Evolutionary conservation across 2,797 vertebrate species (phyloP).

Genomic region (Neosilurus hyrtlii): DNA sequence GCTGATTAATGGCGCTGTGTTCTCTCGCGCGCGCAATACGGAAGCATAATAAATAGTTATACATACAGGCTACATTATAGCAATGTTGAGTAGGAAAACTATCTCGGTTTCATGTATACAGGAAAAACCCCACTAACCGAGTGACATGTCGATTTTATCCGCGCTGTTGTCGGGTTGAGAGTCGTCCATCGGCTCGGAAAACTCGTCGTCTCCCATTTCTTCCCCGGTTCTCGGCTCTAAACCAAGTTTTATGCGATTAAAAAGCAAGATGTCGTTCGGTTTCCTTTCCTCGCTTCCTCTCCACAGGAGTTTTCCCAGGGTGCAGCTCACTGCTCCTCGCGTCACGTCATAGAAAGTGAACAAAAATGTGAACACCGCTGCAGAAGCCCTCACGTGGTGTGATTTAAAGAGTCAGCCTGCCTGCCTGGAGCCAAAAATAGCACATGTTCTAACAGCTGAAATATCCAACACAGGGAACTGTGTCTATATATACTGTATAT

Average conservation of each 20-base stretch:
- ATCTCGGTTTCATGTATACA: neutral
- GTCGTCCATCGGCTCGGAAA: constrained; percentile 53
- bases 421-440: constrained; percentile 56
- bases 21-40: neutral
- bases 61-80: neutral
- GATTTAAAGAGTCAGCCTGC: constrained; percentile 28
- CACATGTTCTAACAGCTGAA: constrained; percentile 32
- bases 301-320: neutral
- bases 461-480: neutral
- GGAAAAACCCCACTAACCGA: constrained; percentile 52
- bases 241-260: neutral
- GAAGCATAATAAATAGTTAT: neutral
- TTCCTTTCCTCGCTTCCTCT: too few species aligned
- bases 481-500: too few species aligned
- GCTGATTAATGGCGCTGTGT: neutral
- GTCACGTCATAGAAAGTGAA: constrained; percentile 11
- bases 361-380: neutral
- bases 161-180: constrained; percentile 40
- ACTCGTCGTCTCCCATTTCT: constrained; percentile 52
- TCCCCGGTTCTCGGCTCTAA: neutral
- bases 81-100: neutral
- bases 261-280: neutral
- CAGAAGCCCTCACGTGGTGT: constrained; percentile 31
- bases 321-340: neutral
- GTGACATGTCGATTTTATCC: constrained; percentile 64